Percentiles rank a stretch among this genome's conserved stretches.
Conservation (phyloP, 2,113 vertebrate species). For the Hemichromis elongatus region DNA sequence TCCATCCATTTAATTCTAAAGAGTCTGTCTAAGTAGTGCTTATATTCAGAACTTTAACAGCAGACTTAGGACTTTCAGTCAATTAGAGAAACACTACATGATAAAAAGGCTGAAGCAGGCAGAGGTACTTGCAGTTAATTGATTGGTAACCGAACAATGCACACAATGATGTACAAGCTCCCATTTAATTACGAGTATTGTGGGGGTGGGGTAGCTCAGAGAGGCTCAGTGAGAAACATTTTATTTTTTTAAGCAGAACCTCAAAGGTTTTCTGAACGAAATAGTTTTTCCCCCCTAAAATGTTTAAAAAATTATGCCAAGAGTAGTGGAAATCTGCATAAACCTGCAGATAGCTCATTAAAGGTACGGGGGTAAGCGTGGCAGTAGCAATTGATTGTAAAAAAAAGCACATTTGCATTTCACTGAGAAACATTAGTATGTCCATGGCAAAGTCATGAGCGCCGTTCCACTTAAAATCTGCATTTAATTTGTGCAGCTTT, state of each 20-base stretch:
- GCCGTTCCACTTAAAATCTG: neutral
- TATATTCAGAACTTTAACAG: neutral
- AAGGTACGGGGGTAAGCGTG: neutral
- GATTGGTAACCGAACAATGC: conserved; percentile 36
- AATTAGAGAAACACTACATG: conserved; percentile 12
- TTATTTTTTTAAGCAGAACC: neutral
- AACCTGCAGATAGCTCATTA: conserved; percentile 7
- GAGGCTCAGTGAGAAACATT: neutral
- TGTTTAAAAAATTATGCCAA: neutral
- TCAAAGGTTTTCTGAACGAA: neutral
- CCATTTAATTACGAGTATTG: conserved; percentile 23
- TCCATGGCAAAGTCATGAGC: neutral
- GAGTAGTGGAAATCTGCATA: neutral
- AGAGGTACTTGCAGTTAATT: conserved; percentile 31
- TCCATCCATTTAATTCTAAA: neutral
- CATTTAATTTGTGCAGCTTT: neutral
- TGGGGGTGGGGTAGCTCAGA: neutral
- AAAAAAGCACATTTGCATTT: neutral
- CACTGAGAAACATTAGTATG: neutral
- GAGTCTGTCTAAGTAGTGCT: neutral
- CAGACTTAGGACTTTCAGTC: conserved; percentile 8
- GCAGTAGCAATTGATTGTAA: neutral
- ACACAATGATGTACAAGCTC: conserved; percentile 22
- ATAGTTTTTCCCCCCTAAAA: neutral
- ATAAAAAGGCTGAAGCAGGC: conserved; percentile 23